Evolutionary conservation across 2,888 invertebrate genomes (phyloP).

Genomic region (Tetragonisca angustula): DNA sequence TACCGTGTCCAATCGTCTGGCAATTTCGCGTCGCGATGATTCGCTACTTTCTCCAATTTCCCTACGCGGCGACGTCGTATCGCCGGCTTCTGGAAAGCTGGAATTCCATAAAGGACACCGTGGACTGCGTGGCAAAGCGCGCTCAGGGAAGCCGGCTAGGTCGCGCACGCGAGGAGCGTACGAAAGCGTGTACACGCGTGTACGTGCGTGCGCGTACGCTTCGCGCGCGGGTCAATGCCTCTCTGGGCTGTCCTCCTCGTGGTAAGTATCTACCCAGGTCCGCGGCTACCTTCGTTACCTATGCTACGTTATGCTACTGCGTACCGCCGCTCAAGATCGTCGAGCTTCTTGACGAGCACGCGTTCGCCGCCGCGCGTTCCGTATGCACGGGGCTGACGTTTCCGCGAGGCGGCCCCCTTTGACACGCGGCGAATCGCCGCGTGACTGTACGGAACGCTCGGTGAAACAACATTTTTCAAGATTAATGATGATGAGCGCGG

Average conservation of each 20-base stretch:
- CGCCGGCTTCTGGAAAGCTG: conserved; percentile 1
- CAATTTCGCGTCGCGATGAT: not conserved
- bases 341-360: conserved; percentile 50
- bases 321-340: conserved; percentile 45
- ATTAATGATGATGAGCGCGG: conserved; percentile 41
- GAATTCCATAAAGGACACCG: conserved; percentile 42
- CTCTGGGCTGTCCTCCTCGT: conserved; percentile 75
- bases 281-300: conserved; percentile 63
- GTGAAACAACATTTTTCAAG: conserved; percentile 35
- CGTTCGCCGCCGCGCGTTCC: conserved; percentile 46
- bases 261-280: conserved; percentile 63
- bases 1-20: not conserved
- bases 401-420: conserved; percentile 60
- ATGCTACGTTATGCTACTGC: conserved; percentile 49
- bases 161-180: conserved; percentile 24
- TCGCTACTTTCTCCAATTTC: conserved; percentile 34
- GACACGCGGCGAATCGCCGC: conserved; percentile 39
- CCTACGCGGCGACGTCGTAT: not conserved
- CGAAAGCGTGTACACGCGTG: conserved; percentile 70
- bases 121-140: conserved; percentile 5
- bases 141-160: not conserved
- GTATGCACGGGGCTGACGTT: conserved; percentile 40
- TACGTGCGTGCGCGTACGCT: conserved; percentile 69
- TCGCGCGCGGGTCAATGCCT: conserved; percentile 80
- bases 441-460: not conserved